These are phyloP conservation scores for Microplitis manilae DNA, from an alignment of 2,888 invertebrate species.

Conservation along the genomic window DNA sequence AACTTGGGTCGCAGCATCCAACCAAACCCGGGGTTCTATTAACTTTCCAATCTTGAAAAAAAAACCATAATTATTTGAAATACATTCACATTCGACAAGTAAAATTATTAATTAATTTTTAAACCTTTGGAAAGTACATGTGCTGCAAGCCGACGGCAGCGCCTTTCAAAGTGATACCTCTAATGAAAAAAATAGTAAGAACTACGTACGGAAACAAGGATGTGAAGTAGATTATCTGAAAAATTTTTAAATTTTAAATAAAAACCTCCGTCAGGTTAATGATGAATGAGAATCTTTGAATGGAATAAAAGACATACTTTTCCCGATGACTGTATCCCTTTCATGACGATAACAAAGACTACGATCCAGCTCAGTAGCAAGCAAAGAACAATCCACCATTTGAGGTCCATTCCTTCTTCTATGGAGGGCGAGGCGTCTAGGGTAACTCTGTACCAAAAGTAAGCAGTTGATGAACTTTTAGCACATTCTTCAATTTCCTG, in stretches of 20 bases:
- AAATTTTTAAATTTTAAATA: slow-evolving; percentile 54
- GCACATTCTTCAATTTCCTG: slow-evolving; percentile 86
- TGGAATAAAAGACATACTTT: slow-evolving; percentile 76
- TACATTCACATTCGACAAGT: too few species aligned
- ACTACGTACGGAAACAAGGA: slow-evolving; percentile 96
- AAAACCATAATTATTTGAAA: too few species aligned
- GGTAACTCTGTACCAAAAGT: slow-evolving; percentile 94
- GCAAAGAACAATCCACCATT: slow-evolving; percentile 95
- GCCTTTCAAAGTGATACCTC: slow-evolving; percentile 90
- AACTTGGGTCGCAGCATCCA: slow-evolving; percentile 97
- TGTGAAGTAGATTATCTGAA: slow-evolving; percentile 93
- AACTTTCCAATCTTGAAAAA: slow-evolving; percentile 83
- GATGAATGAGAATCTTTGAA: not conserved
- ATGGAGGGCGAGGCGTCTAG: slow-evolving; percentile 90
- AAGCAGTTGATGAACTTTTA: slow-evolving; percentile 90
- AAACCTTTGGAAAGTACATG: slow-evolving; percentile 94
- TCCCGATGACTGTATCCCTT: slow-evolving; percentile 96
- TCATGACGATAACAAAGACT: slow-evolving; percentile 96
- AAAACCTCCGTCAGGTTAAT: not conserved
- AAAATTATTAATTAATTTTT: not conserved
- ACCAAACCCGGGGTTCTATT: slow-evolving; percentile 91
- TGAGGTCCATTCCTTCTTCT: slow-evolving; percentile 86
- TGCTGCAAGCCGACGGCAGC: slow-evolving; percentile 89
- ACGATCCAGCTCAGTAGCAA: slow-evolving; percentile 90
- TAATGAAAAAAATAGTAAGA: slow-evolving; percentile 93